Percentiles rank a stretch among this genome's conserved stretches.
phyloP scores from a whole-genome alignment of 2,797 vertebrate species.

The Pseudomugil gertrudae region DNA sequence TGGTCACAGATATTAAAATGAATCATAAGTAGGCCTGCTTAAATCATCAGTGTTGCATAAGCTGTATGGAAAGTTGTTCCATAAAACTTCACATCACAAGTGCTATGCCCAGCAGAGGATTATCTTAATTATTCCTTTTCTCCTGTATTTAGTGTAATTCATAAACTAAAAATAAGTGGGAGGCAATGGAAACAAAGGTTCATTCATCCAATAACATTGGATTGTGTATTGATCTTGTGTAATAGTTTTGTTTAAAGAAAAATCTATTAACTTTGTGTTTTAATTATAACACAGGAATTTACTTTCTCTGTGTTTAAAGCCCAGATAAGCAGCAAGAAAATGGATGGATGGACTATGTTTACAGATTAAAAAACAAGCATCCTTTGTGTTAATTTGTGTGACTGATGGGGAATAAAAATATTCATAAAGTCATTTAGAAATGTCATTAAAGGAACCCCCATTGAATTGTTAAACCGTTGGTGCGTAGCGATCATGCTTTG shows the following conservation, averaged over 20 bases:
- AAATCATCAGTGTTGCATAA: slow-evolving; percentile 11
- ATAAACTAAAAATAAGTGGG: too few relatives aligned
- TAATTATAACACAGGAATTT: not conserved
- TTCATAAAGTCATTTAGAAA: not conserved
- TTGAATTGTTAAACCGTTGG: not conserved
- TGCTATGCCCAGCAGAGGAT: not conserved
- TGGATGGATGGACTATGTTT: not conserved
- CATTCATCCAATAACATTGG: too few relatives aligned
- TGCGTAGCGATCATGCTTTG: not conserved
- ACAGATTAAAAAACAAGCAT: not conserved
- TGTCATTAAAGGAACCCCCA: not conserved
- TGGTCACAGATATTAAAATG: slow-evolving; percentile 59
- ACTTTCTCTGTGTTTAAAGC: not conserved
- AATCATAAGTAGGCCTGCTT: slow-evolving; percentile 45
- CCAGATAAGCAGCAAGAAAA: too few relatives aligned
- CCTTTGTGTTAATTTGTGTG: not conserved
- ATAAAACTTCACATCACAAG: not conserved
- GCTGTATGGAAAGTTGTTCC: slow-evolving; percentile 26
- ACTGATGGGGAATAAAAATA: not conserved
- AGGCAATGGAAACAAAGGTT: too few relatives aligned
- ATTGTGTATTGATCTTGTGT: too few relatives aligned
- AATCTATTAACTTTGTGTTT: not conserved
- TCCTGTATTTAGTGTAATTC: too few relatives aligned
- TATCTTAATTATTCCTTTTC: not conserved
- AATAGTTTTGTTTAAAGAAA: too few relatives aligned